These are phyloP conservation scores for Eupithecia subumbrata DNA, from an alignment of 2,888 invertebrate genomes.

Conservation along the genomic window DNA sequence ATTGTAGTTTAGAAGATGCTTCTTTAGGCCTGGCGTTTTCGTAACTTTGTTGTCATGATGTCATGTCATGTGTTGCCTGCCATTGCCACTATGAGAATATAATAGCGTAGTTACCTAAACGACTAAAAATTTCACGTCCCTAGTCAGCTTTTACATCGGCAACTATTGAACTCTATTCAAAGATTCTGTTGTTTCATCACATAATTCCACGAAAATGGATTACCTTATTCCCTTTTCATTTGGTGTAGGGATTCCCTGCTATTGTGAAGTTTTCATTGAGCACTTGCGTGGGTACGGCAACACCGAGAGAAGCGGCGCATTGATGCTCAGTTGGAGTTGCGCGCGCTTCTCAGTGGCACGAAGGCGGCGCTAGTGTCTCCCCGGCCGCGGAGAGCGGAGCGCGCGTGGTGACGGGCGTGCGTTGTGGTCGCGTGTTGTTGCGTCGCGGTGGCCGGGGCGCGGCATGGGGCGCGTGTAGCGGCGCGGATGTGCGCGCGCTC, in stretches of 20 bases:
- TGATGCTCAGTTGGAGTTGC: slow-evolving; percentile 47
- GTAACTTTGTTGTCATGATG: slow-evolving; percentile 1
- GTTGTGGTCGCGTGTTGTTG: slow-evolving; percentile 53
- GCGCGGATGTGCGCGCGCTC: slow-evolving; percentile 91
- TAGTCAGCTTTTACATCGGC: neutral
- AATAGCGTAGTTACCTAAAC: neutral
- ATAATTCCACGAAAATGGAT: slow-evolving; percentile 4
- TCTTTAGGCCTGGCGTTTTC: neutral
- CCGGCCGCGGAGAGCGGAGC: slow-evolving; percentile 63
- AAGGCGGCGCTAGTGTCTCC: slow-evolving; percentile 42
- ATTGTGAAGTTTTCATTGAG: slow-evolving; percentile 39
- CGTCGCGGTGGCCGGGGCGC: slow-evolving; percentile 79
- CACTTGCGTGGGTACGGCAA: slow-evolving; percentile 53
- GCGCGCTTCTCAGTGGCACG: slow-evolving; percentile 42
- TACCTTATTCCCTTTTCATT: slow-evolving; percentile 6
- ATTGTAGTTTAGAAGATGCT: slow-evolving; percentile 6
- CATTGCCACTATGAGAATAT: neutral
- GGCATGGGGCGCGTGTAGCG: slow-evolving; percentile 88
- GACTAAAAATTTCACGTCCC: neutral
- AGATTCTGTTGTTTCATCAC: neutral
- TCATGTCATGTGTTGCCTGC: neutral
- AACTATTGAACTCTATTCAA: slow-evolving; percentile 3
- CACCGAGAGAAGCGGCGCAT: slow-evolving; percentile 51
- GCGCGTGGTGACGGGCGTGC: slow-evolving; percentile 57
- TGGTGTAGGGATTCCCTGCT: slow-evolving; percentile 19